These are phyloP conservation scores for Diabrotica balteata DNA, from an alignment of 2,888 invertebrate species.

Conservation along the genomic window DNA sequence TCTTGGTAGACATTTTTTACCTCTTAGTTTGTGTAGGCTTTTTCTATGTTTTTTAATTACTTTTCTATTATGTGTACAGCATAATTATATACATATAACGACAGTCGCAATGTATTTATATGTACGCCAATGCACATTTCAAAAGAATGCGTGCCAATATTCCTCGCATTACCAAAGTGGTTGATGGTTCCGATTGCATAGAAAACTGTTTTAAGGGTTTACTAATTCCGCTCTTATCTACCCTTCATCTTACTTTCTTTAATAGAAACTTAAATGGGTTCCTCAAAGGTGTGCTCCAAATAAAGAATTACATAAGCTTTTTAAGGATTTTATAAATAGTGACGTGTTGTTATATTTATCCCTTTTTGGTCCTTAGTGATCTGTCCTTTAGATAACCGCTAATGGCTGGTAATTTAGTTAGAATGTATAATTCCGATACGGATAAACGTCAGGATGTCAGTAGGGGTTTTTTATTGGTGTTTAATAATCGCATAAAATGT, in stretches of 20 bases:
- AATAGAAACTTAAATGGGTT: conserved; percentile 46
- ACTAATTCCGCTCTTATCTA: conserved; percentile 49
- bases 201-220: conserved; percentile 50
- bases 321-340: conserved; percentile 40
- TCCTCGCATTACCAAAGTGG: conserved; percentile 49
- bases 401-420: conserved; percentile 45
- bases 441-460: conserved; percentile 46
- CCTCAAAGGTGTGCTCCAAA: conserved; percentile 41
- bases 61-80: too few relatives aligned
- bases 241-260: conserved; percentile 45
- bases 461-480: conserved; percentile 10
- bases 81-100: too few relatives aligned
- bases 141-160: conserved; percentile 42
- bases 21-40: too few relatives aligned
- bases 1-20: too few relatives aligned
- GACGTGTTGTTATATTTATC: conserved; percentile 43
- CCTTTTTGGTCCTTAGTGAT: conserved; percentile 33
- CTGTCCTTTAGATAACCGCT: conserved; percentile 40
- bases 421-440: conserved; percentile 42
- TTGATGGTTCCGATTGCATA: conserved; percentile 49
- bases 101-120: too few relatives aligned
- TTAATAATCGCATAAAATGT: conserved; percentile 12
- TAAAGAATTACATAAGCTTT: conserved; percentile 44
- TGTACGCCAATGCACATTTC: conserved; percentile 7
- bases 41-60: neutral